Evolutionary conservation across 1,140 invertebrate genomes (phyloP).

Genomic region (Drosophila navojoa): DNA sequence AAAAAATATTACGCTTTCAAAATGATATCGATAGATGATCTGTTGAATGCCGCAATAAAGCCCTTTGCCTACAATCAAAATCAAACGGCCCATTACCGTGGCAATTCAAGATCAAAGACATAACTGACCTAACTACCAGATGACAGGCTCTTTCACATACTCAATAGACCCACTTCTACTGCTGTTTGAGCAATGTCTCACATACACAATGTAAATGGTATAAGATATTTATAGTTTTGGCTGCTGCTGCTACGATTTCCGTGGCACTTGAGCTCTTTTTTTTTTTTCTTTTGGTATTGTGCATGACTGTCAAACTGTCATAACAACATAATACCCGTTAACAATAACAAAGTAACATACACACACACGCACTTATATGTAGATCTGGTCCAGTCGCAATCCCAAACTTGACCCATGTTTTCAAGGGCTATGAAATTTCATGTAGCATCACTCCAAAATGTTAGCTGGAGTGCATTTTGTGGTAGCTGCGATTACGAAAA

Average conservation of each 20-base stretch:
- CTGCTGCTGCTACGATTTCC: slow-evolving; percentile 57
- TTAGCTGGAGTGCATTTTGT: slow-evolving; percentile 56
- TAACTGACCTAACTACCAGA: slow-evolving; percentile 9
- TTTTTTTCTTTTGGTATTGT: slow-evolving; percentile 20
- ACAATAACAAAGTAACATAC: slow-evolving; percentile 34
- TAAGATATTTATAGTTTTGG: slow-evolving; percentile 45
- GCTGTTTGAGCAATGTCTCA: neutral
- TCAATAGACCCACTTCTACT: slow-evolving; percentile 6
- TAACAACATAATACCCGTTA: slow-evolving; percentile 74
- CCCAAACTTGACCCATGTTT: slow-evolving; percentile 10
- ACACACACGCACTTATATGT: slow-evolving; percentile 14
- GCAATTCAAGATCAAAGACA: slow-evolving; percentile 3
- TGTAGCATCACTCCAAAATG: slow-evolving; percentile 58
- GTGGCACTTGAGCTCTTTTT: slow-evolving; percentile 50
- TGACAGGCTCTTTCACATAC: neutral
- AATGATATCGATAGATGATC: neutral
- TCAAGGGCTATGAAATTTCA: slow-evolving; percentile 52
- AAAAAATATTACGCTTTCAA: neutral
- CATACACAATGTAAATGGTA: slow-evolving; percentile 4
- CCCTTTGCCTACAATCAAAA: neutral
- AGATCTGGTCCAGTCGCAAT: slow-evolving; percentile 19
- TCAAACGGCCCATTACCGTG: neutral
- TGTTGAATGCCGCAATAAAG: neutral
- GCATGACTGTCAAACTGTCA: slow-evolving; percentile 62
- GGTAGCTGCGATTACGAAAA: slow-evolving; percentile 75